phyloP scores from a whole-genome alignment of 2,888 invertebrate species.

The Apodemia hepburni region DNA sequence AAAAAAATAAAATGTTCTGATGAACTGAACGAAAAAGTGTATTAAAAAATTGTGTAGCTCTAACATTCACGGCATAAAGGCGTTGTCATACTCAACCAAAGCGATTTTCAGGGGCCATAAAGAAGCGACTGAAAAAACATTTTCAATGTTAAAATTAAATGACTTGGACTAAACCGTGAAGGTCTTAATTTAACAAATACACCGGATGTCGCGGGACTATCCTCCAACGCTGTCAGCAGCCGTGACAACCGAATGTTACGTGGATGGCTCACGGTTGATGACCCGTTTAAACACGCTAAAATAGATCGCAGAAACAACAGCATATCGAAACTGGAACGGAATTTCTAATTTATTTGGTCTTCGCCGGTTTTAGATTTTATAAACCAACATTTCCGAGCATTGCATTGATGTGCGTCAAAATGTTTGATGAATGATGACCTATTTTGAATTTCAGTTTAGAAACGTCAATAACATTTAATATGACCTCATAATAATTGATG shows the following conservation, averaged over 20 bases:
- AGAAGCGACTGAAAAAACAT: too few species aligned
- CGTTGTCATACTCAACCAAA: too few species aligned
- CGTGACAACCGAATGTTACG: slow-evolving; percentile 13
- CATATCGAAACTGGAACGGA: slow-evolving; percentile 2
- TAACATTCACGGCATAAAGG: too few species aligned
- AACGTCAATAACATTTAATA: background rate
- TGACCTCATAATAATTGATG: slow-evolving; percentile 3
- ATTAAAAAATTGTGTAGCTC: too few species aligned
- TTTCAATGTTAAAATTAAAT: too few species aligned
- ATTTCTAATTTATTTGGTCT: slow-evolving; percentile 7
- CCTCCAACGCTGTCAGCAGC: slow-evolving; percentile 2
- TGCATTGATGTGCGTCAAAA: background rate
- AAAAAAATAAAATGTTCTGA: too few species aligned
- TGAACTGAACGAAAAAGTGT: too few species aligned
- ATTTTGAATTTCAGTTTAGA: background rate
- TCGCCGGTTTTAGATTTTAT: slow-evolving; percentile 10
- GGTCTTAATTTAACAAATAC: slow-evolving; percentile 22
- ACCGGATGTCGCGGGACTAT: slow-evolving; percentile 16
- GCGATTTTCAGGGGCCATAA: too few species aligned
- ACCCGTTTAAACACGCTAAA: background rate
- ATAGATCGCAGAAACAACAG: slow-evolving; percentile 14
- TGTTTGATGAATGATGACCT: background rate
- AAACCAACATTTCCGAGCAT: background rate
- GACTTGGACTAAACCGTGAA: slow-evolving; percentile 25
- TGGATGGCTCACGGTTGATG: slow-evolving; percentile 14